Evolutionary conservation across 2,888 invertebrate species (phyloP).

Genomic region (Plebejus argus): DNA sequence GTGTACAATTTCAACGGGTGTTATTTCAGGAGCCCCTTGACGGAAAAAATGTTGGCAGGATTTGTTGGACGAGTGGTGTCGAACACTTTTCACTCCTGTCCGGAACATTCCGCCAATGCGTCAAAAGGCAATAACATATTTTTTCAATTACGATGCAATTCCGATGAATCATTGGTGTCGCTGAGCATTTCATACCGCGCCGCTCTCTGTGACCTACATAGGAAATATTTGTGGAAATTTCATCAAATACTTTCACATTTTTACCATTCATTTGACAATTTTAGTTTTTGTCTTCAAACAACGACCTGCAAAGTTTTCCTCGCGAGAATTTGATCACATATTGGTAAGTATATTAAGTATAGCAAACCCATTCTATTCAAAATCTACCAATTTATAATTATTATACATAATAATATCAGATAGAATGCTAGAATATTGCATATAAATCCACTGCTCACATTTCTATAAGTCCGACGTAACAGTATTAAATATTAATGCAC

Average conservation of each 20-base stretch:
- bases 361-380: not conserved
- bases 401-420: not conserved
- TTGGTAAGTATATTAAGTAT: too few species aligned
- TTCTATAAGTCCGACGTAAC: not conserved
- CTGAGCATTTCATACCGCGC: slow-evolving; percentile 58
- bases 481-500: not conserved
- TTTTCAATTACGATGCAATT: slow-evolving; percentile 77
- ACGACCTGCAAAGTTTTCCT: not conserved
- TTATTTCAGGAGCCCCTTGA: slow-evolving; percentile 14
- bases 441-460: not conserved
- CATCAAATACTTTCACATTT: slow-evolving; percentile 55
- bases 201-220: slow-evolving; percentile 62
- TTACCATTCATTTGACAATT: slow-evolving; percentile 41
- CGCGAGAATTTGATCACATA: too few species aligned
- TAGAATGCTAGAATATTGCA: not conserved
- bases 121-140: slow-evolving; percentile 76
- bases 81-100: slow-evolving; percentile 38
- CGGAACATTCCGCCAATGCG: slow-evolving; percentile 61
- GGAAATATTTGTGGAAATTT: slow-evolving; percentile 68
- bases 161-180: slow-evolving; percentile 73
- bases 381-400: not conserved
- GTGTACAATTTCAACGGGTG: not conserved
- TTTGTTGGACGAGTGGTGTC: slow-evolving; percentile 15
- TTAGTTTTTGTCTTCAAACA: not conserved
- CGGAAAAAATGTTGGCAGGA: slow-evolving; percentile 21